Percentiles rank a stretch among this genome's conserved stretches.
These are phyloP conservation scores for Calycopis cecrops DNA, from an alignment of 1,140 invertebrate genomes.

Conservation along the genomic window DNA sequence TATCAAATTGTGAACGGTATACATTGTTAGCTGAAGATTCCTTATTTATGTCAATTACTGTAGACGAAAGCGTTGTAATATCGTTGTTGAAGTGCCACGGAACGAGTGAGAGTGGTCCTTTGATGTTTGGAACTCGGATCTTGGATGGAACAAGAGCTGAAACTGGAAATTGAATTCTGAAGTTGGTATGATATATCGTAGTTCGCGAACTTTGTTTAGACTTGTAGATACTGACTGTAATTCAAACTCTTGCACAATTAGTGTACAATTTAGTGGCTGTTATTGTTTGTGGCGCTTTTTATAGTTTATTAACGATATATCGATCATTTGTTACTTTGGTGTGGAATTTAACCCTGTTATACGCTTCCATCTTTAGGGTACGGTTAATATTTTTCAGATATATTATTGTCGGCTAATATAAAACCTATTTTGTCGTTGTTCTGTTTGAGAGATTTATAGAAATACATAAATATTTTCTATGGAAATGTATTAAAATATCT, in stretches of 20 bases:
- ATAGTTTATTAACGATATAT: constrained; percentile 10
- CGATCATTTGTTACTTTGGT: constrained; percentile 1
- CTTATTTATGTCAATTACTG: constrained; percentile 73
- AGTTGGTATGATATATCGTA: background rate
- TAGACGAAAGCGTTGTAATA: constrained; percentile 37
- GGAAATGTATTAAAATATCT: constrained; percentile 10
- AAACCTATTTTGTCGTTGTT: constrained; percentile 10
- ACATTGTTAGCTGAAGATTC: constrained; percentile 60
- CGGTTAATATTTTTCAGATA: constrained; percentile 10
- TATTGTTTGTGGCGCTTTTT: constrained; percentile 15
- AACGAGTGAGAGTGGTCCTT: background rate
- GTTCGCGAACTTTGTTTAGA: constrained; percentile 3
- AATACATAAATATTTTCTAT: constrained; percentile 9
- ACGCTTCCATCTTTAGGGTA: constrained; percentile 7
- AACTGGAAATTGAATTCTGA: too few relatives aligned
- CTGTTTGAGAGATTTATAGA: constrained; percentile 8
- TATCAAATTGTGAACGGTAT: constrained; percentile 57
- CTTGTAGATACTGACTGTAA: constrained; percentile 8
- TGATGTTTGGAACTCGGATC: too few relatives aligned
- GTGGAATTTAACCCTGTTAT: constrained; percentile 1
- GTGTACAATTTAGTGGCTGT: constrained; percentile 17
- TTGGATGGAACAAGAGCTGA: too few relatives aligned
- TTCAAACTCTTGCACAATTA: constrained; percentile 10
- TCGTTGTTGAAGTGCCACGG: background rate
- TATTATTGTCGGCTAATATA: constrained; percentile 5